phyloP scores from a whole-genome alignment of 2,888 invertebrate species.

The Dromius quadrimaculatus region DNA sequence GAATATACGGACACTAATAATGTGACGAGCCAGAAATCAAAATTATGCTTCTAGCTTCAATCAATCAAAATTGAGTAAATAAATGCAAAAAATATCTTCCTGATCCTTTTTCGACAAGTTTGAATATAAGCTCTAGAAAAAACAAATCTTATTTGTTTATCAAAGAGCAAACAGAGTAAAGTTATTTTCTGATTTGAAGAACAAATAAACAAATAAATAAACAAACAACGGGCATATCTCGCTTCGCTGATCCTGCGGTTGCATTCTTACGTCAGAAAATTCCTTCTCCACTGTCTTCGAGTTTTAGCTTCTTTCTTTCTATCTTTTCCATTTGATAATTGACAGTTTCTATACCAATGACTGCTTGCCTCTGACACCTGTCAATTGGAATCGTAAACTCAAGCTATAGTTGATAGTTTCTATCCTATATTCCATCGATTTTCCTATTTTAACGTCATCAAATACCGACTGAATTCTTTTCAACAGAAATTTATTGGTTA shows the following conservation, averaged over 20 bases:
- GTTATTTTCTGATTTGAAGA: slow-evolving; percentile 27
- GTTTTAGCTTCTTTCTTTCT: slow-evolving; percentile 5
- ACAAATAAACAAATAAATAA: slow-evolving; percentile 32
- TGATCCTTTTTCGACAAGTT: too few relatives aligned
- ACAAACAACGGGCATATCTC: slow-evolving; percentile 2
- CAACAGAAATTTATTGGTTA: too few relatives aligned
- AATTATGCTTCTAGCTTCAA: too few relatives aligned
- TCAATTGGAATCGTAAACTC: slow-evolving; percentile 31
- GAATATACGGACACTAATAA: too few relatives aligned
- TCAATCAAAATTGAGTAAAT: too few relatives aligned
- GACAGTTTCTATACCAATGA: slow-evolving; percentile 43
- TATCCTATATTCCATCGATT: slow-evolving; percentile 7
- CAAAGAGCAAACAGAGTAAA: slow-evolving; percentile 25
- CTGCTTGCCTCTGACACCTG: slow-evolving; percentile 33
- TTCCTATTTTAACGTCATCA: background rate
- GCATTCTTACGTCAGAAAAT: slow-evolving; percentile 8
- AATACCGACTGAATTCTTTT: background rate
- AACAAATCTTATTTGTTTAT: too few relatives aligned
- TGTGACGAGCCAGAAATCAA: too few relatives aligned
- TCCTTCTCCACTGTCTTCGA: slow-evolving; percentile 14
- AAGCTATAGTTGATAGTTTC: slow-evolving; percentile 13
- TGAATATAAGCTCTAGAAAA: too few relatives aligned
- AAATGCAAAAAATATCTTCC: too few relatives aligned
- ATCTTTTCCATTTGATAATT: slow-evolving; percentile 27
- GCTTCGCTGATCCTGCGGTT: background rate